Evolutionary conservation across 37 sponge, comb jelly and placozoan genomes (phyloP), one percentile per base, ranked within the genome.

Genomic region (Geodia barretti): DNA sequence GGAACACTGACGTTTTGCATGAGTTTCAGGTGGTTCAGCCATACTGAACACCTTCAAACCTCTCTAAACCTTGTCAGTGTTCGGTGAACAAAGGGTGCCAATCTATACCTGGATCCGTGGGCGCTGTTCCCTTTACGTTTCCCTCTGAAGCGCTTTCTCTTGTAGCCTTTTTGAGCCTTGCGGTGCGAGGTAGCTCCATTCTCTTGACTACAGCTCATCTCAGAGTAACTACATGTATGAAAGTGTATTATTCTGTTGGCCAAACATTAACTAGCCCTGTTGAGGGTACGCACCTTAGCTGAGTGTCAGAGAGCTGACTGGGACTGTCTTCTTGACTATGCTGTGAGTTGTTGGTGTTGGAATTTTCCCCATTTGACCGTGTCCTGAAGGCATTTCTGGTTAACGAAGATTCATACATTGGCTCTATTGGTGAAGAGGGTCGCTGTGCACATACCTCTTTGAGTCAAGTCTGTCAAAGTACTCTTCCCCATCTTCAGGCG

Each of bases 391-490:
- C 74, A 0, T 73, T 79, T 69, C 87, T 79, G 54, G 7, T 7
- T 47, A 14, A 47, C 11, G 14, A 14, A 47, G 7, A 47, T 47
- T 17, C 54, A 17, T 47, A 17, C 54, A 14, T 47, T 47, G 7
- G 54, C 14, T 14, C 7, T 47, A 47, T 14, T 47, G 7, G 54
- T 14, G 14, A 7, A 47, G 54, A 47, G 14, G 54, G 14, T 47
- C 14, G 54, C 7, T 47, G 7, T 23, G 11, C 20, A 20, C 24
- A 14, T 41, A 85, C 85, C 85, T 85, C 54, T 82, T 58, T 17
- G 72, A 77, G 20, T 84, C 81, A 36, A 83, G 72, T 40, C 92
- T 74, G 38, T 75, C 85, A 28, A 92, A 73, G 71, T 82, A 87
- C 31, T 70, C 42, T 31, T 72, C 81, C 28, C 41, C 89, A 26